Evolutionary conservation across 2,888 invertebrate species (phyloP).

Genomic region (Sylvicola cinctus): DNA sequence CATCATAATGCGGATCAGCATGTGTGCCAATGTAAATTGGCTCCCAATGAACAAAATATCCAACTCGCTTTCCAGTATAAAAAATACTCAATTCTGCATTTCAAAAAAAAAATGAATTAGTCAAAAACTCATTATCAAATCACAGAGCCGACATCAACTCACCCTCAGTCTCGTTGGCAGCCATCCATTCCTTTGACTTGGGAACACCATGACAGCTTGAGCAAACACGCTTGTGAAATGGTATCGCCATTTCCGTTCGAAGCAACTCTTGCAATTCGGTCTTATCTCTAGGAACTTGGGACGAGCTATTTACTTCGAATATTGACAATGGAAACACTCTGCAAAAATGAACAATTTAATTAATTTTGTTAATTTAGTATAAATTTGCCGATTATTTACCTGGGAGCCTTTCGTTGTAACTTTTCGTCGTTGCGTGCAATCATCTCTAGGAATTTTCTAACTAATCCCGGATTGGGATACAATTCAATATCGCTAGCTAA

Average conservation of each 20-base stretch:
- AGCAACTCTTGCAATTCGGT: conserved; percentile 51
- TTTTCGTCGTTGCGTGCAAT: conserved; percentile 51
- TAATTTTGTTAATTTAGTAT: background rate
- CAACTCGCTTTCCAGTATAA: conserved; percentile 63
- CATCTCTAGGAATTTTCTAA: conserved; percentile 67
- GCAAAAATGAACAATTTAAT: conserved; percentile 8
- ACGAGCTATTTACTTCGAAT: conserved; percentile 60
- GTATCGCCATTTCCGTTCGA: conserved; percentile 57
- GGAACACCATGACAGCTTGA: conserved; percentile 79
- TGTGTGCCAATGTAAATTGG: conserved; percentile 86
- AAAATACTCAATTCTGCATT: conserved; percentile 44
- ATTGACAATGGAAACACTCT: conserved; percentile 76
- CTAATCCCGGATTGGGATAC: conserved; percentile 68
- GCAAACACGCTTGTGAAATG: conserved; percentile 81
- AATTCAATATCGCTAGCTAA: conserved; percentile 78
- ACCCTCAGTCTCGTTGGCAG: conserved; percentile 43
- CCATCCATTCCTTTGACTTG: conserved; percentile 66
- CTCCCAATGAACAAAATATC: conserved; percentile 71
- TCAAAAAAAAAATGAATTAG: background rate
- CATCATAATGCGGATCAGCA: conserved; percentile 72
- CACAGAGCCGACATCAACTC: conserved; percentile 12
- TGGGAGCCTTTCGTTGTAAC: conserved; percentile 33
- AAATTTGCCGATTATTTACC: conserved; percentile 12
- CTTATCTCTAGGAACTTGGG: conserved; percentile 48
- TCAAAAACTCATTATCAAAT: background rate